These are phyloP conservation scores for Latheticus oryzae DNA, from an alignment of 2,888 invertebrate species.

Conservation along the genomic window DNA sequence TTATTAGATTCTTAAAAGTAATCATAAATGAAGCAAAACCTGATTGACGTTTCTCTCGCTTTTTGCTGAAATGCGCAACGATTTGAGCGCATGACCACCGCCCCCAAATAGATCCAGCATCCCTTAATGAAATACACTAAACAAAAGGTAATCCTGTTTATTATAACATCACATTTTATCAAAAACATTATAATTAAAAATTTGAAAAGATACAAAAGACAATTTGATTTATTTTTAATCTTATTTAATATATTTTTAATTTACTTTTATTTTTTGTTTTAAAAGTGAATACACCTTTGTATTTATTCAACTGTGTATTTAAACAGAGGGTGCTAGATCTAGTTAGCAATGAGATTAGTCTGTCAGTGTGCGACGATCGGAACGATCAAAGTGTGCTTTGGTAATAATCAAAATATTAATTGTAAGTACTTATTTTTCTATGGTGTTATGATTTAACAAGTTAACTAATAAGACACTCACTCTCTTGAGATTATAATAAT, in stretches of 20 bases:
- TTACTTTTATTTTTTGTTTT: background rate
- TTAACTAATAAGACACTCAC: no score
- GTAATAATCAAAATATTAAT: constrained; percentile 1
- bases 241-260: no score
- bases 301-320: no score
- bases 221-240: no score
- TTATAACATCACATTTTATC: no score
- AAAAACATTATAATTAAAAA: no score
- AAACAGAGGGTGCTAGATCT: constrained; percentile 30
- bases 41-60: constrained; percentile 22
- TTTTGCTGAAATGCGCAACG: constrained; percentile 28
- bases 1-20: constrained; percentile 19
- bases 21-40: constrained; percentile 13
- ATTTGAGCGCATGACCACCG: constrained; percentile 22
- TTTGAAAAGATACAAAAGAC: no score
- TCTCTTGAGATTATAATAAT: no score
- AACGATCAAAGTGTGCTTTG: constrained; percentile 29
- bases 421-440: constrained; percentile 10
- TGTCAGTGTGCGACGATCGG: constrained; percentile 21
- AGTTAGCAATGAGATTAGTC: constrained; percentile 34
- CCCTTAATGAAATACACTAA: no score
- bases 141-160: background rate
- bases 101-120: constrained; percentile 26
- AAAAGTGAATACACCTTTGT: background rate
- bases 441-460: no score